Base-by-base conservation (phyloP, 2,113 vertebrate genomes). In the Embiotoca jacksoni region DNA sequence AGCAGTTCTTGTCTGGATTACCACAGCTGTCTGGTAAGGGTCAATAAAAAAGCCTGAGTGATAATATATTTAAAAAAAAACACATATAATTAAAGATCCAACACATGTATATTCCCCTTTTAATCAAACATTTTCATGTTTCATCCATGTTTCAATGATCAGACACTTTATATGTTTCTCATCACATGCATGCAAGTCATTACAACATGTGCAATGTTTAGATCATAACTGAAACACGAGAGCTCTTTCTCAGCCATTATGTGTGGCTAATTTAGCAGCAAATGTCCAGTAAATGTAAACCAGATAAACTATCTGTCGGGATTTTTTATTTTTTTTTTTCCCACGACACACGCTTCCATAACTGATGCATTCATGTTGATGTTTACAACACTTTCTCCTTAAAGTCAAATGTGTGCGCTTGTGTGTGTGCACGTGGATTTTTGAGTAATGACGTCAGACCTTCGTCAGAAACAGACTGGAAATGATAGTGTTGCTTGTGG, bases 331-430 rank as follows among this genome's bases (percentile, higher is more conserved):
- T 49, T 10, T 54, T 72, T 56, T 68, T 55, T 39, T 41, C 16
- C 71, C 7, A 4, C 66, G 54, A 72, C 2, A 33, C 71, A 76
- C 7, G 4, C 37, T 49, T 80, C 62, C 16, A 30, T 82, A 81
- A 85, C 41, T 74, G 53, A 75, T 67, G 67, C 74, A 71, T 85
- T 93, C 64, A 84, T 84, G 59, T 71, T 53, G 59, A 80, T 87
- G 73, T 69, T 56, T 11, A 46, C 61, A 70, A 65, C 75, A 72
- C 69, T 80, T 75, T 85, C 66, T 68, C 72, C 65, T 84, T 78
- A 9, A 84, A 80, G 37, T 75, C 31, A 37, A 50, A 44, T 66
- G 33, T 72, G 57, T 23, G 33, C 53, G 54, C 31, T 9, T 61
- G 58, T 66, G 66, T 79, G 23, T 58, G 62, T 32, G 72, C 23